Evolutionary conservation across 2,888 invertebrate species (phyloP).

Genomic region (Silvanus unidentatus): DNA sequence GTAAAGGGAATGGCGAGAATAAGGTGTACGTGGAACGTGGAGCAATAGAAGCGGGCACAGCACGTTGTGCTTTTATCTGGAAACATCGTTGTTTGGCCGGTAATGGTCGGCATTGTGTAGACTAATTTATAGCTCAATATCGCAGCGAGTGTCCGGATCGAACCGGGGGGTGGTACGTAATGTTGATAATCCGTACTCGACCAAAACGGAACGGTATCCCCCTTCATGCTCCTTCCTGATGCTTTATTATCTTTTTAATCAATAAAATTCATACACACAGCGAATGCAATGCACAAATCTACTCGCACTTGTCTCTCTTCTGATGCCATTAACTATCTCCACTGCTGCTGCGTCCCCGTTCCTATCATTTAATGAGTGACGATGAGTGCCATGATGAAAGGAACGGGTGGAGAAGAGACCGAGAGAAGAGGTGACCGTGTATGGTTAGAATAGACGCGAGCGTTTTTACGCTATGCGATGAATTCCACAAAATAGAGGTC

Average conservation of each 20-base stretch:
- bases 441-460: too few species aligned
- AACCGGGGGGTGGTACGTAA: slow-evolving; percentile 28
- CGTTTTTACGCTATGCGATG: background rate
- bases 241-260: slow-evolving; percentile 22
- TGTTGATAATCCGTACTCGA: slow-evolving; percentile 40
- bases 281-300: background rate
- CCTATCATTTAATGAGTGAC: too few species aligned
- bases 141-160: slow-evolving; percentile 38
- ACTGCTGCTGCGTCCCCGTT: too few species aligned
- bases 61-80: slow-evolving; percentile 37
- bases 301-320: too few species aligned
- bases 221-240: slow-evolving; percentile 7
- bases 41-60: slow-evolving; percentile 31
- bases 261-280: slow-evolving; percentile 10
- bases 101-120: slow-evolving; percentile 41
- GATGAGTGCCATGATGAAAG: too few species aligned
- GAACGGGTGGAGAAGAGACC: too few species aligned
- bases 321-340: too few species aligned
- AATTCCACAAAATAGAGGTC: slow-evolving; percentile 9
- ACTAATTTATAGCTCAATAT: slow-evolving; percentile 43
- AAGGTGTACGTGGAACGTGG: slow-evolving; percentile 15
- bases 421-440: too few species aligned
- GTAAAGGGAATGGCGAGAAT: too few species aligned
- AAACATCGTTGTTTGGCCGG: slow-evolving; percentile 34
- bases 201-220: slow-evolving; percentile 25